Conservation (phyloP, 2,113 vertebrate species). For the Anarhynchus alexandrinus region DNA sequence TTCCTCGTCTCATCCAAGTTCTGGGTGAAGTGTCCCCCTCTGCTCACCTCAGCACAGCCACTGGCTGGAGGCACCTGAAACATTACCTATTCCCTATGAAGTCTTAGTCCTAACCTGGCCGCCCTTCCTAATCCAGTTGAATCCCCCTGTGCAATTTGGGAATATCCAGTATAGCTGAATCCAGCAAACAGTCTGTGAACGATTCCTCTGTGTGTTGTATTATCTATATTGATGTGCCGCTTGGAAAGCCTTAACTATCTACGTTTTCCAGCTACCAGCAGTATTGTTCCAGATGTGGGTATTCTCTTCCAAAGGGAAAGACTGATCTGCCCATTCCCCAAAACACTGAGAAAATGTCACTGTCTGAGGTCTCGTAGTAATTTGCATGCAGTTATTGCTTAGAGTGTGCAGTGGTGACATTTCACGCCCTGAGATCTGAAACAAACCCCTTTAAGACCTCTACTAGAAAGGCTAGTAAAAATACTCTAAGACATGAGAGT, state of each 20-base stretch:
- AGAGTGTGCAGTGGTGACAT: neutral
- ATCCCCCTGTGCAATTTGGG: neutral
- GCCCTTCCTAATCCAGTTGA: neutral
- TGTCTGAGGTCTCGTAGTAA: neutral
- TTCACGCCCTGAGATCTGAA: neutral
- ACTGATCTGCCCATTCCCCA: neutral
- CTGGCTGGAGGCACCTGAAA: neutral
- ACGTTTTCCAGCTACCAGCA: neutral
- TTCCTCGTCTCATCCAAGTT: neutral
- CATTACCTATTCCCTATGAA: neutral
- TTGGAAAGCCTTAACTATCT: neutral
- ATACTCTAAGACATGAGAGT: neutral
- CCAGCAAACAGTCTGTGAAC: neutral
- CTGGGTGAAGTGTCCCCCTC: fast-evolving
- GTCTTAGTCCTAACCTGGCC: fast-evolving
- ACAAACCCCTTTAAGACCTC: neutral
- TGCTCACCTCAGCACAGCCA: neutral
- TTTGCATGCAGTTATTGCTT: neutral
- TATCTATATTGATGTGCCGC: neutral
- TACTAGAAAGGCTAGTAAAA: neutral
- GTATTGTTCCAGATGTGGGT: neutral
- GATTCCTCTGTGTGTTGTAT: neutral
- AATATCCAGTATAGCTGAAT: neutral
- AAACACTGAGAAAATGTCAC: neutral
- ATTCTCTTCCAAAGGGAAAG: neutral